Base-by-base conservation (phyloP, 2,888 invertebrate species). In the Dicyrtoma fusca region DNA sequence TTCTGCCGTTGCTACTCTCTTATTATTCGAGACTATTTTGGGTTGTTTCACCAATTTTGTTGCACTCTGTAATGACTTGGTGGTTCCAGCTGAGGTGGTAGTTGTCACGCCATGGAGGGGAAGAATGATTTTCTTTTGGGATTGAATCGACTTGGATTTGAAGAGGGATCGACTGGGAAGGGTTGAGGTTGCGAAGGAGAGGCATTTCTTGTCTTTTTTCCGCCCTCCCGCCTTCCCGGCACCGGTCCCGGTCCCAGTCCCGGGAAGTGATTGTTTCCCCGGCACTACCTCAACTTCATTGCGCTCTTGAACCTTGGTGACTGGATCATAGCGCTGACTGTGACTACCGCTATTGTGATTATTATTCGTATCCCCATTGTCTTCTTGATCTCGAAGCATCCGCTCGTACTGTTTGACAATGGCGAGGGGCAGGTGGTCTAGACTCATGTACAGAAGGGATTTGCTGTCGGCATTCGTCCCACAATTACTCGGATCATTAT, bases 351-450 rank as follows among this genome's bases (percentile, higher is more conserved):
- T 66, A 51, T 66, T 55, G 34, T 64, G 51, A 49, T 53, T 44
- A 63, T 64, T 42, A 49, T 51, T 14, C 4, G 64, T 26, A 8
- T 51, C 19, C 8, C 64, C 23, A 23, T 55, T 26, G 5, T 51
- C 44, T 26, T 71, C 69, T 17, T 73, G 74, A 42, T 79, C 79
- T 53, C 76, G 76, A 0, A 80, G 73, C 80, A 80, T 80, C 42
- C 79, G 62, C 69, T 80, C 80, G 59, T 80, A 80, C 44, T 80
- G 80, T 55, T 77, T 77, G 25, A 80, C 79, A 71, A 80, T 80
- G 13, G 77, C 79, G 53, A 79, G 64, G 34, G 80, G 80, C 68
- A 80, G 73, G 66, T 80, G 78, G 62, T 80, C 80, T 14, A 80
- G 62, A 57, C 79, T 78, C 61, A 80, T 80, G 74, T 80, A 80